Conservation (phyloP, 2,113 vertebrate species). For the Lamprologus speciosus region DNA sequence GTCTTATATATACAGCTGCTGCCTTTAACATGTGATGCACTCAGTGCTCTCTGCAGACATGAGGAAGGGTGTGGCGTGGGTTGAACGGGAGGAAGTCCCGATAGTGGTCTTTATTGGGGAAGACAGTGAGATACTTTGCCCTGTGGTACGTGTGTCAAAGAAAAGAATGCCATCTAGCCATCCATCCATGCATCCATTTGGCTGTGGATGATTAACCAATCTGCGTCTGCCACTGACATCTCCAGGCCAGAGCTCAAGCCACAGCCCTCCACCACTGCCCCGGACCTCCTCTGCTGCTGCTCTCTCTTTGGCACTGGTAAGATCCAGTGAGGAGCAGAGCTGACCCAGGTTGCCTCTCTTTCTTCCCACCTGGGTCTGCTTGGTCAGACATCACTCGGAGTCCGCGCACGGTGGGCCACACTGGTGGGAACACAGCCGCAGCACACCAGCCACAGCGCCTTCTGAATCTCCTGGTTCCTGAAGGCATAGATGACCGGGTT, state of each 20-base stretch:
- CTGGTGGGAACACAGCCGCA: conserved; percentile 88
- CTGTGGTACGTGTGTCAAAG: conserved; percentile 17
- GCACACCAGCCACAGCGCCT: conserved; percentile 92
- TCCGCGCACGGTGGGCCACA: conserved; percentile 85
- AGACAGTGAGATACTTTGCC: conserved; percentile 40
- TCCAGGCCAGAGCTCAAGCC: background rate
- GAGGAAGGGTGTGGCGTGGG: conserved; percentile 54
- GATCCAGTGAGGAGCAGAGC: conserved; percentile 41
- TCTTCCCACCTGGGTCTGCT: conserved; percentile 39
- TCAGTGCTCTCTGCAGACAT: conserved; percentile 22
- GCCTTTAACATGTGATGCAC: conserved; percentile 29
- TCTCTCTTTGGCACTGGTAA: conserved; percentile 18
- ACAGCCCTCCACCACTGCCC: background rate
- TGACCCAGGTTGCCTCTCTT: conserved; percentile 31
- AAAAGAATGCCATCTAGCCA: background rate
- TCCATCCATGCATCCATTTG: background rate
- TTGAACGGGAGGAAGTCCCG: background rate
- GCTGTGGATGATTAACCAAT: background rate
- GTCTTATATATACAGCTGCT: conserved; percentile 44
- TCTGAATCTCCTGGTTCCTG: conserved; percentile 99
- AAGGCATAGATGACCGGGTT: conserved; percentile 98
- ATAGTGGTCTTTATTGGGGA: conserved; percentile 28
- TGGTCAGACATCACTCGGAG: conserved; percentile 91
- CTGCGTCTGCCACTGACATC: background rate
- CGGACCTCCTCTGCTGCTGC: background rate